Conservation (phyloP, 2,113 vertebrate genomes). For the Oreamnos americanus region DNA sequence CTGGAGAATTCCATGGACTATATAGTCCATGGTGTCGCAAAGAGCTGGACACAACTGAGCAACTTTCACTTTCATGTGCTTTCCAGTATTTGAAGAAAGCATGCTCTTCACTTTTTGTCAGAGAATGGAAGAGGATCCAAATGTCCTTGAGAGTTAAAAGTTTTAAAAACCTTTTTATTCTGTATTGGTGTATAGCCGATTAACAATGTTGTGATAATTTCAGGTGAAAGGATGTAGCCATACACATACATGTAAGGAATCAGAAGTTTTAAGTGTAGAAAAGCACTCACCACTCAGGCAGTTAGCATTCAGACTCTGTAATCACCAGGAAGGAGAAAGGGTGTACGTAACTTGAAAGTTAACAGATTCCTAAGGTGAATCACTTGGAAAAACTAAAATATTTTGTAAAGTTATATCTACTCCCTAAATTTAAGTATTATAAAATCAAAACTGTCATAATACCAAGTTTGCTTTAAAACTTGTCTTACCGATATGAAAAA, state of each 20-base stretch:
- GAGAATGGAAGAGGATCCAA: background rate
- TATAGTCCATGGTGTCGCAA: background rate
- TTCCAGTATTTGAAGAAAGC: background rate
- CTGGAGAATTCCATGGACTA: background rate
- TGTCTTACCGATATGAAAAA: background rate
- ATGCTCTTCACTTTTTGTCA: background rate
- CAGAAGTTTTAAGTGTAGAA: background rate
- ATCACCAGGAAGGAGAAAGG: background rate
- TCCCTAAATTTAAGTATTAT: background rate
- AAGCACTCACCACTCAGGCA: background rate
- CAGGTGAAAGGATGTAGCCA: background rate
- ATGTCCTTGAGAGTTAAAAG: background rate
- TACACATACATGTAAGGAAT: background rate
- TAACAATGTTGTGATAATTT: background rate
- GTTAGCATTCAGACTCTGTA: background rate
- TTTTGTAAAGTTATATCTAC: background rate
- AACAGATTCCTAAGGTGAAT: background rate
- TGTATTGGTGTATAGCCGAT: background rate
- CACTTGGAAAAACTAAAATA: background rate
- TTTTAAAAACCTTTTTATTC: background rate
- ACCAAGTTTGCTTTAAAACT: background rate
- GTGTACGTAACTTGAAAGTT: background rate
- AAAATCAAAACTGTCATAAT: background rate
- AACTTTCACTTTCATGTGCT: background rate
- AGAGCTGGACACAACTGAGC: background rate